phyloP scores from a whole-genome alignment of 2,797 vertebrate genomes.

The Capromys pilorides region DNA sequence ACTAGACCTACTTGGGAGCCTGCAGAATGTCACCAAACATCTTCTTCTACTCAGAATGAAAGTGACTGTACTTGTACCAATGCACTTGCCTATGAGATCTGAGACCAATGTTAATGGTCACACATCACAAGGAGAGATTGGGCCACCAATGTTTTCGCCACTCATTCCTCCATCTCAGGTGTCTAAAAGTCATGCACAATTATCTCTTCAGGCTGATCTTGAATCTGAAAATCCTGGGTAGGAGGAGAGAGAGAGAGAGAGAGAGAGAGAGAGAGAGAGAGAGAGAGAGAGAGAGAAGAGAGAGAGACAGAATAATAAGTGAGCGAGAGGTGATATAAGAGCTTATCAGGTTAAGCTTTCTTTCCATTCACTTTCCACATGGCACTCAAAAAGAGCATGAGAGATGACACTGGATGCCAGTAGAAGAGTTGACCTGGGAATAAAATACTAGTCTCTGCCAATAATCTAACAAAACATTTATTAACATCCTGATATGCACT shows the following conservation, averaged over 20 bases:
- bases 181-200: conserved; percentile 84
- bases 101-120: conserved; percentile 83
- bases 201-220: conserved; percentile 79
- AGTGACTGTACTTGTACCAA: conserved; percentile 79
- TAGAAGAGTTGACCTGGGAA: background rate
- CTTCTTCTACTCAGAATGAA: conserved; percentile 80
- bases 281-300: too few relatives aligned
- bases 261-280: too few relatives aligned
- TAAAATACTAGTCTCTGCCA: background rate
- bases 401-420: background rate
- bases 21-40: conserved; percentile 89
- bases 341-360: background rate
- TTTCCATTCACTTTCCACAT: background rate
- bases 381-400: background rate
- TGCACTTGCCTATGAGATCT: conserved; percentile 80
- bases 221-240: conserved; percentile 83
- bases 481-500: background rate
- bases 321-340: background rate
- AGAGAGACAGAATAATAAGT: background rate
- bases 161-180: conserved; percentile 82
- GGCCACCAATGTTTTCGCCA: conserved; percentile 79
- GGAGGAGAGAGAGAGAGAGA: conserved; percentile 54
- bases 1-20: conserved; percentile 90
- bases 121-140: conserved; percentile 77
- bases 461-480: background rate